A percentile compares a stretch with the other conserved stretches of the same genome.
phyloP scores from a whole-genome alignment of 2,888 invertebrate genomes.

The Drosophila pseudotakahashii region DNA sequence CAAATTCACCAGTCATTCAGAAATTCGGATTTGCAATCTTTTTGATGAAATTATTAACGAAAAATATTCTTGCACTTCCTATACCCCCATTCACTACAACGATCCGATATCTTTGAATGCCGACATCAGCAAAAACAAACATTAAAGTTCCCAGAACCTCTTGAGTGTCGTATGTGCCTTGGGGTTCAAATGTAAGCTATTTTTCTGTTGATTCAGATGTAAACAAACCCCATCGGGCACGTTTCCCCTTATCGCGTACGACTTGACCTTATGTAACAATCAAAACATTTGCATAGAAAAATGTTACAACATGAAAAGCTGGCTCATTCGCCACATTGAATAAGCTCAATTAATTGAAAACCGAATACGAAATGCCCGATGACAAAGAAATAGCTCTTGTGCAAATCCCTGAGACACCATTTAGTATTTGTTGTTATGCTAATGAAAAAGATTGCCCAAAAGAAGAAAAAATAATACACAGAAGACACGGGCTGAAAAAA shows the following conservation, averaged over 20 bases:
- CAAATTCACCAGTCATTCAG: too few species aligned
- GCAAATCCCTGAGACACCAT: slow-evolving; percentile 16
- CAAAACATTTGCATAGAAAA: slow-evolving; percentile 32
- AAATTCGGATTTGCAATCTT: not conserved
- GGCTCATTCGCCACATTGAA: slow-evolving; percentile 14
- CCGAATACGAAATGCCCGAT: slow-evolving; percentile 17
- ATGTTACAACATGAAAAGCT: slow-evolving; percentile 29
- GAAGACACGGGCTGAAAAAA: slow-evolving; percentile 23
- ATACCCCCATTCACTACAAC: slow-evolving; percentile 4
- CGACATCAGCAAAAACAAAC: slow-evolving; percentile 38
- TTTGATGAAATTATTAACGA: slow-evolving; percentile 3
- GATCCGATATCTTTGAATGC: slow-evolving; percentile 28
- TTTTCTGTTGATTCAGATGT: slow-evolving; percentile 33
- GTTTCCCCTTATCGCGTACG: slow-evolving; percentile 22
- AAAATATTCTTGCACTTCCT: not conserved
- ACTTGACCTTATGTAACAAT: slow-evolving; percentile 25
- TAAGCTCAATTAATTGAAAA: slow-evolving; percentile 38
- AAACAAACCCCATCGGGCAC: slow-evolving; percentile 24
- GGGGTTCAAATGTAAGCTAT: slow-evolving; percentile 15
- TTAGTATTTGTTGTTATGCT: slow-evolving; percentile 35
- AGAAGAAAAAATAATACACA: slow-evolving; percentile 12
- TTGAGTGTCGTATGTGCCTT: slow-evolving; percentile 10
- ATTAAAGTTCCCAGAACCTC: slow-evolving; percentile 28
- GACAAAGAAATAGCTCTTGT: slow-evolving; percentile 37
- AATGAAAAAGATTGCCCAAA: slow-evolving; percentile 47